Evolutionary conservation across 2,113 vertebrate genomes (phyloP).

Genomic region (Charina bottae): DNA sequence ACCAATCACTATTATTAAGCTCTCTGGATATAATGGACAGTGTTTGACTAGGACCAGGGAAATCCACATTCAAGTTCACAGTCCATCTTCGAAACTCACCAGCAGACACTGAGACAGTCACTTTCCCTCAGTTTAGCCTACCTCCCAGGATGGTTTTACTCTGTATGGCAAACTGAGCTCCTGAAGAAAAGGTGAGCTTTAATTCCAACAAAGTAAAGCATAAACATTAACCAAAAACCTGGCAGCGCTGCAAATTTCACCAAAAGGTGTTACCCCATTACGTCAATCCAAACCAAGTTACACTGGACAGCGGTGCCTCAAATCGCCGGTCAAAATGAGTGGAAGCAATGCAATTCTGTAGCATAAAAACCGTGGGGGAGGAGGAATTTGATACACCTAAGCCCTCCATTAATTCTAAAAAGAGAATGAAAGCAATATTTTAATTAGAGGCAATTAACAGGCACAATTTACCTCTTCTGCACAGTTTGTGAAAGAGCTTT

Average conservation of each 20-base stretch:
- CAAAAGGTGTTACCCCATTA: not conserved
- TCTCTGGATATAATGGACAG: not conserved
- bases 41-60: not conserved
- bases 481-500: constrained; percentile 36
- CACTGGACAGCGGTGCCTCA: accelerated
- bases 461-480: constrained; percentile 29
- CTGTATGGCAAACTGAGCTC: not conserved
- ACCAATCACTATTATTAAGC: not conserved
- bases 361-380: not conserved
- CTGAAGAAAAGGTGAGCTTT: not conserved
- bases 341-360: not conserved
- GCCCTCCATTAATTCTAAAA: constrained; percentile 17
- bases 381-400: not conserved
- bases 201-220: not conserved
- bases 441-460: constrained; percentile 32
- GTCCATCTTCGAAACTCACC: not conserved
- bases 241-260: not conserved
- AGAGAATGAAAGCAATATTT: constrained; percentile 24
- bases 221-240: not conserved
- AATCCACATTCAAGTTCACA: not conserved
- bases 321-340: too few relatives aligned
- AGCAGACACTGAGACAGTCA: not conserved
- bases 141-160: not conserved
- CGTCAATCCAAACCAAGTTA: not conserved
- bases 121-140: not conserved